phyloP scores from a whole-genome alignment of 2,113 vertebrate genomes.

The Mungos mungo region DNA sequence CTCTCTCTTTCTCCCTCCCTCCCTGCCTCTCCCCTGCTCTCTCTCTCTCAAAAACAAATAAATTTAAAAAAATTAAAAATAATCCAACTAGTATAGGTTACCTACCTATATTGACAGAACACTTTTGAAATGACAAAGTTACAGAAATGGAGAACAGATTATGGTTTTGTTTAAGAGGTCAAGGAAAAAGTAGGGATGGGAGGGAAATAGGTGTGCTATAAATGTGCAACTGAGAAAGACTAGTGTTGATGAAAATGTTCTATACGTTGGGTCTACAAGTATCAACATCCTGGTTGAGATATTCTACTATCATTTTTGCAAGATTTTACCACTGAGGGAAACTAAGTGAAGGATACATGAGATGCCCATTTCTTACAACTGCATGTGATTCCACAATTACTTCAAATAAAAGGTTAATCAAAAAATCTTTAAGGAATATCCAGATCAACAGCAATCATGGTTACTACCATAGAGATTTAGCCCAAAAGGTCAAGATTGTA shows the following conservation, averaged over 20 bases:
- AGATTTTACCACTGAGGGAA: background rate
- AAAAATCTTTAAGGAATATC: background rate
- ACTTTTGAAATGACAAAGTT: too few relatives aligned
- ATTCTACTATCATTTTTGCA: background rate
- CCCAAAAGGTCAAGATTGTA: background rate
- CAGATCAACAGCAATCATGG: background rate
- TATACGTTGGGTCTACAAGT: background rate
- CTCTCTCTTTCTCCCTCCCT: too few relatives aligned
- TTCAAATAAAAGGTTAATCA: background rate
- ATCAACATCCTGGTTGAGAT: background rate
- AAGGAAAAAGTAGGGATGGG: background rate
- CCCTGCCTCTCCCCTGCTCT: too few relatives aligned
- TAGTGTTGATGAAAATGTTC: background rate
- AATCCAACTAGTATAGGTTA: too few relatives aligned
- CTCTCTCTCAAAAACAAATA: too few relatives aligned
- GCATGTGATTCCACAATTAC: background rate
- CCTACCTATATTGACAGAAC: too few relatives aligned
- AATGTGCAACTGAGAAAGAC: background rate
- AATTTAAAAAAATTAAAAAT: too few relatives aligned
- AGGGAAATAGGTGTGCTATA: background rate
- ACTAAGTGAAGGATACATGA: background rate
- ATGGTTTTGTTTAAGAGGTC: background rate
- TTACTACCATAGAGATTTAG: background rate
- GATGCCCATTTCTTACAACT: background rate
- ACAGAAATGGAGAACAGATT: background rate